Evolutionary conservation across 2,797 vertebrate species (phyloP).

Genomic region (Clarias fuscus): DNA sequence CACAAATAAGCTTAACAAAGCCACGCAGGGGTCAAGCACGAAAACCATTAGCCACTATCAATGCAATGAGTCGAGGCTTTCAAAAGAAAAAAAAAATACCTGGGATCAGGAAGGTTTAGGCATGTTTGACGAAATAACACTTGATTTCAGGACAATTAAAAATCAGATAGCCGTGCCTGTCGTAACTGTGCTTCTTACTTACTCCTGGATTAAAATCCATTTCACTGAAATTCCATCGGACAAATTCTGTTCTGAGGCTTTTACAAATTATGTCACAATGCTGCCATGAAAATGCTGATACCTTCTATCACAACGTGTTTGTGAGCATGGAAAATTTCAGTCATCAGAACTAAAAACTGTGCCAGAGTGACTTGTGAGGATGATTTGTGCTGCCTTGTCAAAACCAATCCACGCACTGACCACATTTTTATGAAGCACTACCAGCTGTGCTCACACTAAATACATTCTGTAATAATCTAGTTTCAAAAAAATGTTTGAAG

Average conservation of each 20-base stretch:
- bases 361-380: neutral
- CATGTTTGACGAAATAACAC: neutral
- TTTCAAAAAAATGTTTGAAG: neutral
- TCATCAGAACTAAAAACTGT: neutral
- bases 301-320: neutral
- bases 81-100: neutral
- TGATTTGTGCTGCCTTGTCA: neutral
- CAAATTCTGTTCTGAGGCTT: neutral
- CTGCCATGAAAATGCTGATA: neutral
- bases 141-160: neutral
- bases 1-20: neutral
- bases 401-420: neutral
- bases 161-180: neutral
- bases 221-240: neutral
- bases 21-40: neutral
- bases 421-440: neutral
- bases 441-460: neutral
- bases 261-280: neutral
- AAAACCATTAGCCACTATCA: neutral
- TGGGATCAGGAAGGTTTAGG: neutral
- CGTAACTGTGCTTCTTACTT: too few species aligned
- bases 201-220: neutral
- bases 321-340: neutral
- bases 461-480: neutral
- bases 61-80: neutral